Evolutionary conservation across 1,140 invertebrate species (phyloP), one percentile per base, ranked within the genome.

Genomic region (Goniozus legneri): DNA sequence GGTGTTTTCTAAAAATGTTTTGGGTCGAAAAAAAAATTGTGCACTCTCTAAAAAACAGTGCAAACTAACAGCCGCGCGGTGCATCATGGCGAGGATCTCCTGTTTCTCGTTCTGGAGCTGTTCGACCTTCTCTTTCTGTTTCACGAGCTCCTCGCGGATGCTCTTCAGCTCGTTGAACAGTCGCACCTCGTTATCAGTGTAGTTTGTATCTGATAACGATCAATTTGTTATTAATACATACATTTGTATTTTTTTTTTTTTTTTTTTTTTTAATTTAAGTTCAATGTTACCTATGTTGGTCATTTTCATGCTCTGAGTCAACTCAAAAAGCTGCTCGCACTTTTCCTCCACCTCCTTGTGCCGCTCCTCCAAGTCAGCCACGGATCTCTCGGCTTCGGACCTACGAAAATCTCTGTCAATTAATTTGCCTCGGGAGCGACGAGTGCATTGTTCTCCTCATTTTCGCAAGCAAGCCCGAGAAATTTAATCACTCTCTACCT

Each of bases 151-250:
- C 0, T 15, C n/a, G n/a, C 49, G 33, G 0, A 46, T 13, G 8
- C 39, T 39, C 21, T 56, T 40, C 1, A 67, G 31, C n/a, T 67
- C 63, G 18, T 58, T 57, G 35, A 47, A 65, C 31, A 67, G 18
- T 2, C 54, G 51, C 3, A 64, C 34, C 32, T 67, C 64, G 22
- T 65, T 64, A 8, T 67, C 59, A 10, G 61, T 47, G 12, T 67
- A 56, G 16, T 27, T 36, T 1, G 50, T 49, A 13, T 62, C 51
- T 61, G 14, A 42, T 30, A 14, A 6, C 16, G 27, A 51, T n/a
- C n/a, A n/a, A n/a, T n/a, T n/a, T n/a, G n/a, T n/a, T n/a, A n/a
- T n/a, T n/a, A n/a, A n/a, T n/a, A n/a, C n/a, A n/a, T n/a, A n/a
- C n/a, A n/a, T n/a, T n/a, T n/a, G n/a, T n/a, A n/a, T n/a, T n/a